Evolutionary conservation across 2,797 vertebrate species (phyloP), one percentile per base, ranked within the genome.

Genomic region (Iguana delicatissima): DNA sequence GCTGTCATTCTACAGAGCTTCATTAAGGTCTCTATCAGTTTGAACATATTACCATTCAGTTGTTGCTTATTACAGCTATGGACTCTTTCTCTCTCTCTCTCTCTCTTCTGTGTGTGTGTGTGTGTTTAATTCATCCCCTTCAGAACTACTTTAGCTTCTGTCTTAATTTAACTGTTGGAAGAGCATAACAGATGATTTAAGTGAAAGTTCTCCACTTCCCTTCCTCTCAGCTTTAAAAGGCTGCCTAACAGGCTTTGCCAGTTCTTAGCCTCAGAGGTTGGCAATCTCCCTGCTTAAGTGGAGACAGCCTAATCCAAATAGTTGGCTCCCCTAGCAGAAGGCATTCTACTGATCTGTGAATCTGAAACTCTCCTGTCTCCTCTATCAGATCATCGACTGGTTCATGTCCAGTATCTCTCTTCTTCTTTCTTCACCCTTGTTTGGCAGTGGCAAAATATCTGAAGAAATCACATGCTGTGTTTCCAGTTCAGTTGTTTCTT

Each of bases 111-210:
- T 64, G 86, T 83, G 84, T 95, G 94, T 96, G 84, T 92, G 22
- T 50, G 26, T n/a, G 13, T 88, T 76, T 94, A 94, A 96, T 94
- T 93, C 93, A 93, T 95, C 91, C 0, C 0, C 92, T 96, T 92
- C 93, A 95, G 92, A 95, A 94, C 90, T 93, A 91, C 95, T 95
- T 95, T 88, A 93, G 93, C 92, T 96, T 95, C 95, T 96, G 0
- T 0, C 91, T 96, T 96, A 95, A 96, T 96, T 96, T 94, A 93
- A 94, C 85, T 95, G 93, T 95, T 96, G 95, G 95, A 96, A 96
- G 92, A 91, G 93, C 92, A 92, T 92, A 86, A 14, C 0, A 67
- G 93, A 96, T 95, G 92, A 95, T 94, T 96, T 91, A 95, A 96
- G 89, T 0, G 2, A 95, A 95, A 94, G 90, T 93, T 95, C 95